phyloP scores from a whole-genome alignment of 2,797 vertebrate genomes.

The Sciaenops ocellatus region DNA sequence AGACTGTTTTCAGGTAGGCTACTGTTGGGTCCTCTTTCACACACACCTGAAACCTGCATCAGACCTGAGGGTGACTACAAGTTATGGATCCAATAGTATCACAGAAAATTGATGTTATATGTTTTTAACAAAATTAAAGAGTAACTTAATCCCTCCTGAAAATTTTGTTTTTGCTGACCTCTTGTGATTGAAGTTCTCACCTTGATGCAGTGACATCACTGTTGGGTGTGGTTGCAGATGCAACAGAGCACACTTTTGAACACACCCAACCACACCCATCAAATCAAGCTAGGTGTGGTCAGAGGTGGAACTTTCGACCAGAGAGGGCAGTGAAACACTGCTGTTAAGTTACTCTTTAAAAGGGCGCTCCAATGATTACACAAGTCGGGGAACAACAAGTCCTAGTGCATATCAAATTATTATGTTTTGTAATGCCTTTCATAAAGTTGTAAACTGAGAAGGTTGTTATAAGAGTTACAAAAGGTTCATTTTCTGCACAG shows the following conservation, averaged over 20 bases:
- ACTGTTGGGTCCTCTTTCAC: background rate
- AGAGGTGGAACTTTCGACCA: background rate
- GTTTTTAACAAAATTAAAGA: background rate
- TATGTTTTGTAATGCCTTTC: background rate
- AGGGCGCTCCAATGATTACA: background rate
- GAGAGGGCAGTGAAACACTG: background rate
- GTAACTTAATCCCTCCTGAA: background rate
- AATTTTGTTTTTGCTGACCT: background rate
- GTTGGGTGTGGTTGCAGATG: slow-evolving; percentile 5
- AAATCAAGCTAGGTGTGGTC: background rate
- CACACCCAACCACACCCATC: slow-evolving; percentile 3
- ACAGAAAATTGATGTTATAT: background rate
- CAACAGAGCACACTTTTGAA: background rate
- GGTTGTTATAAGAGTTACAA: background rate
- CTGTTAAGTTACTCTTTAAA: background rate
- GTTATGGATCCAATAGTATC: background rate
- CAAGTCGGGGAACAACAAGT: background rate
- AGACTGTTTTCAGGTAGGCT: slow-evolving; percentile 10
- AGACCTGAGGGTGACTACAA: background rate
- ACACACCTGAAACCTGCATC: slow-evolving; percentile 5
- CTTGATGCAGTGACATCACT: background rate
- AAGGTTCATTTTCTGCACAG: background rate
- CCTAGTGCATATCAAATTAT: background rate
- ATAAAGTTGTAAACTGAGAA: background rate
- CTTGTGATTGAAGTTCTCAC: background rate